A percentile compares a stretch with the other conserved stretches of the same genome.
Evolutionary conservation across 2,113 vertebrate species (phyloP).

Genomic region (Fregata magnificens): DNA sequence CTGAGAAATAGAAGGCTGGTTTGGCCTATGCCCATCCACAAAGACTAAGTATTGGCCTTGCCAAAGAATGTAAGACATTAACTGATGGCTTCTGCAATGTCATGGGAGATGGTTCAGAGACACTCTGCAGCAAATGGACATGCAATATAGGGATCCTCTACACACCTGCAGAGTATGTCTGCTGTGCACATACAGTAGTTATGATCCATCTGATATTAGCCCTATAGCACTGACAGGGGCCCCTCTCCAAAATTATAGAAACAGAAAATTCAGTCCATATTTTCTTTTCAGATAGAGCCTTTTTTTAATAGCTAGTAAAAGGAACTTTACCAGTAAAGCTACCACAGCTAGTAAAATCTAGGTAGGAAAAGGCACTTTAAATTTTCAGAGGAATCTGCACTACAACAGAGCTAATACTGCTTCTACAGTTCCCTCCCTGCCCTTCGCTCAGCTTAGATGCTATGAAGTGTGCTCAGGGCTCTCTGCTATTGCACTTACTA

Average conservation of each 20-base stretch:
- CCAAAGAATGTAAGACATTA: not conserved
- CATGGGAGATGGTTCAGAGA: not conserved
- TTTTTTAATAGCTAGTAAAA: not conserved
- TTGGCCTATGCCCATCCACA: not conserved
- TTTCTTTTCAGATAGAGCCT: not conserved
- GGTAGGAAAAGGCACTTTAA: not conserved
- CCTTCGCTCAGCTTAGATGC: not conserved
- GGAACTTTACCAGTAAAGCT: not conserved
- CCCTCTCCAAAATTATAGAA: not conserved
- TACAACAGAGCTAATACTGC: not conserved
- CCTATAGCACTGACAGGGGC: not conserved
- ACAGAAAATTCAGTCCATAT: not conserved
- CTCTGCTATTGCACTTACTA: not conserved
- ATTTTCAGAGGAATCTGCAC: not conserved
- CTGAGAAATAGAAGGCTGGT: not conserved
- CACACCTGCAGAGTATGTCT: not conserved
- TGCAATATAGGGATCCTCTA: not conserved
- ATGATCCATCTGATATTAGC: not conserved
- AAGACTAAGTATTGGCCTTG: not conserved
- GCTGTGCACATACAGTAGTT: not conserved
- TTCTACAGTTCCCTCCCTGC: not conserved
- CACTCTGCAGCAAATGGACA: not conserved
- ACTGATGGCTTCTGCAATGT: not conserved
- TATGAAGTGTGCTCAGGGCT: not conserved
- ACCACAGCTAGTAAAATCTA: not conserved